A percentile compares a stretch with the other conserved stretches of the same genome.
Evolutionary conservation across 2,888 invertebrate species (phyloP).

Genomic region (Scaptomyza flava): DNA sequence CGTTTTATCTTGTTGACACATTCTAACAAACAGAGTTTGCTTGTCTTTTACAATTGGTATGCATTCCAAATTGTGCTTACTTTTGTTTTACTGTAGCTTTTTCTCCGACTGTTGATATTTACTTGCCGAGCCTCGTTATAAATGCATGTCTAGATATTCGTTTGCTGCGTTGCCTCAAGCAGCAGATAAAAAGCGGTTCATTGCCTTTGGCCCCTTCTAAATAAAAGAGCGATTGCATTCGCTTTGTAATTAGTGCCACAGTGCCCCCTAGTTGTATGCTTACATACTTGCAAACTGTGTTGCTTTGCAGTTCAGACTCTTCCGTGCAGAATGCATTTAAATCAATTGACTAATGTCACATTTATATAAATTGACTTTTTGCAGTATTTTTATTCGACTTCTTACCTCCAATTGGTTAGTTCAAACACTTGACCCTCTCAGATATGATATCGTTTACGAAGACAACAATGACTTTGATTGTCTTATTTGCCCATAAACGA

Average conservation of each 20-base stretch:
- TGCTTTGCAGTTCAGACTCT: slow-evolving; percentile 13
- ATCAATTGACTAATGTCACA: slow-evolving; percentile 11
- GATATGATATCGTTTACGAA: neutral
- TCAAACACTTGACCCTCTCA: slow-evolving; percentile 41
- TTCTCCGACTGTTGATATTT: slow-evolving; percentile 45
- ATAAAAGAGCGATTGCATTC: slow-evolving; percentile 17
- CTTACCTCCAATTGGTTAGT: slow-evolving; percentile 38
- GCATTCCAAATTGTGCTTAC: slow-evolving; percentile 58
- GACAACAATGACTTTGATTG: slow-evolving; percentile 35
- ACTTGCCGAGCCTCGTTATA: slow-evolving; percentile 17
- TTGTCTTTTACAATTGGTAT: slow-evolving; percentile 34
- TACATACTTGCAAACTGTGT: neutral
- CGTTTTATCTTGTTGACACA: slow-evolving; percentile 56
- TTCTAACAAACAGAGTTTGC: slow-evolving; percentile 15
- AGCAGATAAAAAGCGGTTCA: slow-evolving; percentile 63
- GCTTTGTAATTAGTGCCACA: slow-evolving; percentile 13
- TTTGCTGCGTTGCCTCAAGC: slow-evolving; percentile 14
- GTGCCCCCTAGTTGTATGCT: neutral
- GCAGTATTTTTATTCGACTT: neutral
- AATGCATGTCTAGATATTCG: slow-evolving; percentile 31
- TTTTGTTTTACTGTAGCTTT: slow-evolving; percentile 35
- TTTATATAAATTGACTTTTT: neutral
- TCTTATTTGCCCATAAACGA: slow-evolving; percentile 11
- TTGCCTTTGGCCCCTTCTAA: slow-evolving; percentile 48
- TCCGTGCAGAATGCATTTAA: neutral